Conservation (phyloP, 2,797 vertebrate genomes). For the Leuciscus waleckii region DNA sequence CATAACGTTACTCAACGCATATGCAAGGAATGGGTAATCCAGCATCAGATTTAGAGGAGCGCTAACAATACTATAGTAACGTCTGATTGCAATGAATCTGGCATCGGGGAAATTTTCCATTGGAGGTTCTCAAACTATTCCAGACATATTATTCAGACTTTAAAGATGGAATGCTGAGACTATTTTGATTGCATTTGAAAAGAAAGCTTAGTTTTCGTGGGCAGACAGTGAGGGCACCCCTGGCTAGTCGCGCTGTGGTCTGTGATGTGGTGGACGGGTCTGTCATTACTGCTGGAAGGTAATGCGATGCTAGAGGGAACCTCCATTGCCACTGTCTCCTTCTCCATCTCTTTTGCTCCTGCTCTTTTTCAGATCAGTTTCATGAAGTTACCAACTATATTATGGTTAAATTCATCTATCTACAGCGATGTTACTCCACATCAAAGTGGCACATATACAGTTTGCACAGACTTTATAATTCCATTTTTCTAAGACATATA, state of each 20-base stretch:
- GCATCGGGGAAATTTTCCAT: conserved; percentile 29
- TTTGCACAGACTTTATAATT: not conserved
- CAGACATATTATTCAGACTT: conserved; percentile 60
- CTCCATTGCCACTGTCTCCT: conserved; percentile 68
- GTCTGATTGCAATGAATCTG: conserved; percentile 49
- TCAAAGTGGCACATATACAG: not conserved
- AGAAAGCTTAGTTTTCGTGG: conserved; percentile 58
- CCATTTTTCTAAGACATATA: not conserved
- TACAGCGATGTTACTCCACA: not conserved
- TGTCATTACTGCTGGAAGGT: conserved; percentile 81
- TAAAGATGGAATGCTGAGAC: conserved; percentile 53
- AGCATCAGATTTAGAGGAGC: not conserved
- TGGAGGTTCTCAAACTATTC: conserved; percentile 24
- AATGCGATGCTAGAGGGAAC: conserved; percentile 74
- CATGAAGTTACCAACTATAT: not conserved
- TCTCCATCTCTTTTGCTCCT: not conserved
- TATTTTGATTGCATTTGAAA: conserved; percentile 56
- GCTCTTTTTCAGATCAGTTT: not conserved
- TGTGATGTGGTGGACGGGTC: conserved; percentile 75
- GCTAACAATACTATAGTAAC: conserved; percentile 39
- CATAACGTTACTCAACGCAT: conserved; percentile 16
- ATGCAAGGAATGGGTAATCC: not conserved
- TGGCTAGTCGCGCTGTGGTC: conserved; percentile 50
- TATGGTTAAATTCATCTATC: not conserved
- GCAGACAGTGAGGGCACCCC: conserved; percentile 57